phyloP scores from a whole-genome alignment of 1,140 invertebrate genomes.

The Pseudomyrmex cubaensis region DNA sequence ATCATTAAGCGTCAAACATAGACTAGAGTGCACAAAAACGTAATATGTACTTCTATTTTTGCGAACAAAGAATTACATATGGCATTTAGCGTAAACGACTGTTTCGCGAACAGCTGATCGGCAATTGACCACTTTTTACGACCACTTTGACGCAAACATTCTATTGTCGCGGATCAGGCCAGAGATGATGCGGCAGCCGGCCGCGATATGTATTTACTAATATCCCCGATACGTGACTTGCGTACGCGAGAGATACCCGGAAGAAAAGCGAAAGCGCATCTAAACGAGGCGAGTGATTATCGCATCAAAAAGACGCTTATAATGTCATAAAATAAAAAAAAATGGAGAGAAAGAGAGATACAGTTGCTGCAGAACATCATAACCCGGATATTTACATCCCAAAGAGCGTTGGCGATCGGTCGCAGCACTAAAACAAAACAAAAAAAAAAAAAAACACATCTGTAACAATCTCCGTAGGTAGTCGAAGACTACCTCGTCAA shows the following conservation, averaged over 20 bases:
- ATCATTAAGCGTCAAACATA: not conserved
- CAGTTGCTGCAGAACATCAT: too few species aligned
- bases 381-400: too few species aligned
- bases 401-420: too few species aligned
- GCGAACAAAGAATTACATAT: slow-evolving; percentile 17
- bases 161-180: not conserved
- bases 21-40: too few species aligned
- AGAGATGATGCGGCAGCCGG: slow-evolving; percentile 16
- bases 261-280: not conserved
- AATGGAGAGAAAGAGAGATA: too few species aligned
- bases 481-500: too few species aligned
- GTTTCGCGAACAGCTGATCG: slow-evolving; percentile 23
- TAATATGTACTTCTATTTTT: too few species aligned
- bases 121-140: not conserved
- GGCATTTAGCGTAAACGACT: not conserved
- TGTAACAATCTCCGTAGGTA: too few species aligned
- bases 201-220: slow-evolving; percentile 33
- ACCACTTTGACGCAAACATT: slow-evolving; percentile 35
- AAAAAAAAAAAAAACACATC: too few species aligned
- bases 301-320: not conserved
- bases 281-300: not conserved
- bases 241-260: not conserved
- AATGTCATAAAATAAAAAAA: too few species aligned
- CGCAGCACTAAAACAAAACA: too few species aligned
- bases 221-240: slow-evolving; percentile 43